Conservation (phyloP, 2,113 vertebrate species). For the Callipepla squamata region DNA sequence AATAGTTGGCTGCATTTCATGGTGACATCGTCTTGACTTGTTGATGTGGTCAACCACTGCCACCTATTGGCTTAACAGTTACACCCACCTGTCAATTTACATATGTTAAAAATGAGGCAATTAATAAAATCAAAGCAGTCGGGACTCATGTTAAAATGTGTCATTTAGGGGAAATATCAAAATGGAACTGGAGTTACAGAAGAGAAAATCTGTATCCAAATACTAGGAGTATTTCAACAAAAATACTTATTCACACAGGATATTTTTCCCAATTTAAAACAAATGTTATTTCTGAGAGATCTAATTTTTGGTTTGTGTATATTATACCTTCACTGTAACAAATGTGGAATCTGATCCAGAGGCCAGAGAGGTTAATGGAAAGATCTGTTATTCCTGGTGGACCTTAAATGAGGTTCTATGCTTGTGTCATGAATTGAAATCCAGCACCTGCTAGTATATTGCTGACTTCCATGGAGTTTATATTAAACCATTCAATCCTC, state of each 20-base stretch:
- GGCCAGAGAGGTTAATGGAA: not conserved
- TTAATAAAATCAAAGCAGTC: not conserved
- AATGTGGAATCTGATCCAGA: not conserved
- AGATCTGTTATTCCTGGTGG: not conserved
- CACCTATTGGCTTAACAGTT: conserved; percentile 46
- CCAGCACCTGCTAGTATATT: not conserved
- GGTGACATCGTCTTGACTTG: not conserved
- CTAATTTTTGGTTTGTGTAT: not conserved
- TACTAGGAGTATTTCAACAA: not conserved
- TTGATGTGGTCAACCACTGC: conserved; percentile 45
- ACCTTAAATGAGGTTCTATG: not conserved
- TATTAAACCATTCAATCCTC: not conserved
- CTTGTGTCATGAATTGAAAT: not conserved
- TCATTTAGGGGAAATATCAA: not conserved
- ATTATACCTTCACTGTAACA: not conserved
- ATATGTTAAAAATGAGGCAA: not conserved
- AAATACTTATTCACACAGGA: not conserved
- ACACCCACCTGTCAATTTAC: not conserved
- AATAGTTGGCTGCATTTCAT: not conserved
- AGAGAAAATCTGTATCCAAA: not conserved
- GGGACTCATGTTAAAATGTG: not conserved
- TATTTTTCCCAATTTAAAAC: not conserved
- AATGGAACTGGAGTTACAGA: not conserved
- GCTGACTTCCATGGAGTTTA: not conserved
- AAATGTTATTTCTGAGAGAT: not conserved